Evolutionary conservation across 2,797 vertebrate genomes (phyloP).

Genomic region (Gallinago nigripennis): DNA sequence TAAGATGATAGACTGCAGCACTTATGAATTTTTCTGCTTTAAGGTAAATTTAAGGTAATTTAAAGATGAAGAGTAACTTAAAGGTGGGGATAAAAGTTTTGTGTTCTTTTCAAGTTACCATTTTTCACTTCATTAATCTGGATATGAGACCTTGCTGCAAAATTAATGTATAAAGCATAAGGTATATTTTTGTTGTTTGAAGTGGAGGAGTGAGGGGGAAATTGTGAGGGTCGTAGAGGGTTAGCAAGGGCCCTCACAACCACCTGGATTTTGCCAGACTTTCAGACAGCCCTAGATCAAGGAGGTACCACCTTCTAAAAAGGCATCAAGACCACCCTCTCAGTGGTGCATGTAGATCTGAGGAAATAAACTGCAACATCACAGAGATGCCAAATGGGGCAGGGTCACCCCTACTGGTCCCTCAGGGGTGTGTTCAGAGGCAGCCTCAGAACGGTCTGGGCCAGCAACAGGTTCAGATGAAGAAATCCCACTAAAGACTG

Average conservation of each 20-base stretch:
- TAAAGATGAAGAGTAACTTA: background rate
- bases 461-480: background rate
- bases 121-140: background rate
- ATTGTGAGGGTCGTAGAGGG: background rate
- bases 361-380: background rate
- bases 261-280: background rate
- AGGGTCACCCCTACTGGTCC: background rate
- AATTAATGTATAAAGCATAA: background rate
- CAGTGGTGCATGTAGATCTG: background rate
- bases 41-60: conserved; percentile 58
- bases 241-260: background rate
- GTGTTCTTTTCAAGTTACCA: background rate
- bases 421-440: fast-evolving
- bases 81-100: background rate
- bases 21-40: conserved; percentile 77
- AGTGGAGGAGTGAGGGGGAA: background rate
- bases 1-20: conserved; percentile 79
- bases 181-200: background rate
- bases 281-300: background rate
- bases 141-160: background rate
- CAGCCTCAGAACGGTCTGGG: fast-evolving
- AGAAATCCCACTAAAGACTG: background rate
- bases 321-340: background rate
- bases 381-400: background rate
- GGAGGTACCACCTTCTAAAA: background rate